Base-by-base conservation (phyloP, 1,140 invertebrate genomes). In the Cyclina sinensis region DNA sequence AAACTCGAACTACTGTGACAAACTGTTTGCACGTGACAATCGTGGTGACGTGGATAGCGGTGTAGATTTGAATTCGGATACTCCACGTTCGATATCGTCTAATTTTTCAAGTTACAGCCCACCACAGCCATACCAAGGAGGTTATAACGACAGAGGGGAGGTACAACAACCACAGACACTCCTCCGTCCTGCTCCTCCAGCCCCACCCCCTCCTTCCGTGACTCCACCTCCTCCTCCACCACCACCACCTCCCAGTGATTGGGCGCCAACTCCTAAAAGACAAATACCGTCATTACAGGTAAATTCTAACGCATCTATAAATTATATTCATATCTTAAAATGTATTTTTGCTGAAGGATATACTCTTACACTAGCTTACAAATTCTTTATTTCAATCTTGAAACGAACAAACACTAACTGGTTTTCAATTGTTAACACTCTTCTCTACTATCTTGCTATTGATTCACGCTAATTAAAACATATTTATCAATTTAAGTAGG, bases 181-280 rank as follows among this genome's bases (percentile, higher is more conserved):
- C 11, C 90, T 90, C 7, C 90, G 83, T 30, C 92, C 93, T 32
- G 90, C 92, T 76, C 90, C 91, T 32, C 91, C 89, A 21, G 91
- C 92, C 27, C 91, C 92, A 39, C 92, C 93, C 35, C 90, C 91
- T 39, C 92, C 91, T 30, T 89, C 92, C 24, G 84, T 91, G 21
- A 92, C 93, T 68, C 93, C 93, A 48, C 92, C 93, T 57, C 90
- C 92, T 18, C 90, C 91, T 27, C 92, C 91, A 54, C 91, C 91
- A 80, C 91, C 90, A 76, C 91, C 37, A 79, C 85, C 85, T n/a
- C 85, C 85, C 27, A 65, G 46, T 54, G 57, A 80, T n/a, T 87
- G 85, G 85, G 57, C 74, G 43, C 83, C 73, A n/a, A 59, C 73
- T 43, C 85, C 85, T 32, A 54, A 51, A 37, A 35, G 85, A 70